Conservation (phyloP, 1,140 invertebrate genomes). For the Camponotus vicinus region DNA sequence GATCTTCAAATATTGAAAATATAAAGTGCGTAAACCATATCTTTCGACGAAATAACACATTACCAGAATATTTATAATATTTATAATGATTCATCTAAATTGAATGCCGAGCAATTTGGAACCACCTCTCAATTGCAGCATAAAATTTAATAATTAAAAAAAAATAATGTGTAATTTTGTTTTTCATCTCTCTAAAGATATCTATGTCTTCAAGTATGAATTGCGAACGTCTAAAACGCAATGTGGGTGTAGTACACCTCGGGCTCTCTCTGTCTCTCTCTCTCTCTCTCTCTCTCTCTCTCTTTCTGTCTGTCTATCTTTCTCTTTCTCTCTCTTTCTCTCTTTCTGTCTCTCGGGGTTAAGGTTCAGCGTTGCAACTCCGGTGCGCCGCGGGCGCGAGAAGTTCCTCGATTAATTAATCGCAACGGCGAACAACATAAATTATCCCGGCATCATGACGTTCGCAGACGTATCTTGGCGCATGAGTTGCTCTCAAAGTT, state of each 20-base stretch:
- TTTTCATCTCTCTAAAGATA: not conserved
- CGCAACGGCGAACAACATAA: slow-evolving; percentile 51
- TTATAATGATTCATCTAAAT: slow-evolving; percentile 22
- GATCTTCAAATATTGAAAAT: not conserved
- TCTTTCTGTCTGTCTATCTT: not conserved
- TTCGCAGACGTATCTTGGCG: slow-evolving; percentile 44
- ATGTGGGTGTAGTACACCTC: not conserved
- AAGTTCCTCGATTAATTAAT: slow-evolving; percentile 61
- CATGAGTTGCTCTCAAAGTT: slow-evolving; percentile 41
- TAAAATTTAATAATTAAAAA: slow-evolving; percentile 24
- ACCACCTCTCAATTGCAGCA: not conserved
- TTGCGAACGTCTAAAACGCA: slow-evolving; percentile 2
- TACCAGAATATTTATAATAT: slow-evolving; percentile 24
- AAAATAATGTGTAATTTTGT: not conserved
- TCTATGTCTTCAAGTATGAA: not conserved
- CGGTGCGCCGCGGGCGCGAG: slow-evolving; percentile 27
- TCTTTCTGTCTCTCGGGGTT: not conserved
- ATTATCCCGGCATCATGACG: slow-evolving; percentile 36
- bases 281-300: no score
- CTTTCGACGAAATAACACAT: not conserved
- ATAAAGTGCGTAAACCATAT: not conserved
- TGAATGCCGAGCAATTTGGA: not conserved
- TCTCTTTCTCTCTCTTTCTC: no score
- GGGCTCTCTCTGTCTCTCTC: no score
- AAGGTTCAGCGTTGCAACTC: slow-evolving; percentile 32